Evolutionary conservation across 2,888 invertebrate genomes (phyloP), one percentile per base, ranked within the genome.

Genomic region (Thecophora atra): DNA sequence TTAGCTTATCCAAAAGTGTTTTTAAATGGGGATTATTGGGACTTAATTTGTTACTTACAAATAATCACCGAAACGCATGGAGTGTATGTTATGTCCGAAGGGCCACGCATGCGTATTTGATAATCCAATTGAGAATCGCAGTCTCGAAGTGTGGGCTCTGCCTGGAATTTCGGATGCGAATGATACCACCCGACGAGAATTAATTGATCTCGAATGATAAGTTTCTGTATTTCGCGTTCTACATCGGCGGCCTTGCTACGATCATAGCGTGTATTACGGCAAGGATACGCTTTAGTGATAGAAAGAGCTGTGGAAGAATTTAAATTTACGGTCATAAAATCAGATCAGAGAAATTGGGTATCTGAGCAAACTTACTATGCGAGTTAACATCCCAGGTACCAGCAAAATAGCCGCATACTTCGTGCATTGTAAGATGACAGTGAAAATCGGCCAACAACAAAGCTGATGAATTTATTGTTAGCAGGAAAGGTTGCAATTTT

Each of bases 101-200:
- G 91, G 3, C 97, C 97, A 80, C 96, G 94, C 94, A 98, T 95
- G 83, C 93, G 93, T 72, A 98, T 94, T 87, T 98, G 96, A 87
- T 97, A 97, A 81, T 97, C 97, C 76, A 98, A 88, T 86, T 98
- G 98, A 72, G 94, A 92, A 83, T 97, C 96, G 72, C 97, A 94
- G 84, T 98, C 98, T 70, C 95, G 88, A 73, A 91, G 89, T 80
- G 93, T 96, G 75, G 96, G 98, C 80, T 95, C 94, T 1, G 96
- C 94, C 71, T 94, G 93, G 77, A 93, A 92, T 70, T 92, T 91
- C 0, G 97, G 96, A 88, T 98, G 97, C 13, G 96, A 96, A 87
- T 98, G 98, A 87, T 97, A 98, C 97, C 97, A 98, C 8, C 98
- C 97, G 4, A 97, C 93, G 11, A 97, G 87, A 5, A 92, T 91